Evolutionary conservation across 2,888 invertebrate species (phyloP).

Genomic region (Strigamia transsilvanica): DNA sequence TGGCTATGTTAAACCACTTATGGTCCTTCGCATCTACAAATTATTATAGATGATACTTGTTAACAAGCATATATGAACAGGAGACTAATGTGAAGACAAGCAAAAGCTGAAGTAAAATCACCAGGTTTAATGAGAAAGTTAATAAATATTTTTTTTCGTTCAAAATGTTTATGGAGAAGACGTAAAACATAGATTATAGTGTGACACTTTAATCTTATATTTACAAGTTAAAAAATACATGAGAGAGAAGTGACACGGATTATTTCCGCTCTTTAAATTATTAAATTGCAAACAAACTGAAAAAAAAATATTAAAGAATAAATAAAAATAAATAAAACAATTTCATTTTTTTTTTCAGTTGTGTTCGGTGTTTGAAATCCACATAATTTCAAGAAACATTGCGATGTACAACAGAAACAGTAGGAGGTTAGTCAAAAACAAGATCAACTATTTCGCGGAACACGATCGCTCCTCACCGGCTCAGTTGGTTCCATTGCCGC

Average conservation of each 20-base stretch:
- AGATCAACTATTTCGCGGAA: constrained; percentile 32
- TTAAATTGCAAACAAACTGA: background rate
- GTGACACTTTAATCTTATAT: constrained; percentile 15
- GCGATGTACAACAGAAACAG: constrained; percentile 33
- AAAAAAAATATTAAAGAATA: too few relatives aligned
- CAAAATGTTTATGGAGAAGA: background rate
- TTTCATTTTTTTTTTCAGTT: constrained; percentile 20
- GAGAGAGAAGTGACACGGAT: background rate
- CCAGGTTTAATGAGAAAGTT: constrained; percentile 39
- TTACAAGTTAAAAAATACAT: background rate
- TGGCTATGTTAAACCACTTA: constrained; percentile 48
- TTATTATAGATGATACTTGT: constrained; percentile 47
- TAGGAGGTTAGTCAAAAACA: constrained; percentile 36
- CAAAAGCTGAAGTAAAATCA: constrained; percentile 36
- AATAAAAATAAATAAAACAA: too few relatives aligned
- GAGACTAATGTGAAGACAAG: constrained; percentile 48
- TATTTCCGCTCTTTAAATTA: background rate
- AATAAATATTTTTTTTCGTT: constrained; percentile 29
- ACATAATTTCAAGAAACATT: constrained; percentile 12
- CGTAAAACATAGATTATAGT: constrained; percentile 28
- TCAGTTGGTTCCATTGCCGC: constrained; percentile 43
- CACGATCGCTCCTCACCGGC: constrained; percentile 42
- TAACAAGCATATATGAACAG: constrained; percentile 39
- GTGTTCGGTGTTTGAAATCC: background rate
- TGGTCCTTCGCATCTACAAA: constrained; percentile 43